Evolutionary conservation across 2,888 invertebrate genomes (phyloP), one percentile per base, ranked within the genome.

Genomic region (Leptodirus hochenwartii): DNA sequence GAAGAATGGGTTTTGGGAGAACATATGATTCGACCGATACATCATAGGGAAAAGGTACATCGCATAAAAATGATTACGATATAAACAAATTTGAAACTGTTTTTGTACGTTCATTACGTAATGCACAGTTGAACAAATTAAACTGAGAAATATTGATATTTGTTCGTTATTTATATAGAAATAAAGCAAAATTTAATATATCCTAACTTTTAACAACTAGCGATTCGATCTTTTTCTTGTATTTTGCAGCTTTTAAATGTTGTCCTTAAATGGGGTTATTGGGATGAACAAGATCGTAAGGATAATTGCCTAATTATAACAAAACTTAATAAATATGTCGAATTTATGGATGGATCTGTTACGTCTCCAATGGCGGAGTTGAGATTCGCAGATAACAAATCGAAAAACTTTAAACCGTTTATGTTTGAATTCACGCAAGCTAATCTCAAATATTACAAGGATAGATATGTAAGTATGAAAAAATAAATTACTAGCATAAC

Each of bases 221-320:
- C 6, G 15, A 15, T 27, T 32, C 22, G 15, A 25, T 29, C 23
- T 26, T 9, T 33, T n/a, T 17, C 32, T 25, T 25, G 17, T 32
- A 2, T 27, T 30, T 41, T 39, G 27, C 29, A 54, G 54, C 48
- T 72, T 0, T 50, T 74, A 2, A 68, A 74, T 41, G 65, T 70
- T 1, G 76, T 78, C 1, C 58, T 79, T 1, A 66, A 77, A 29
- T 90, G 91, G 90, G 73, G 82, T 2, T 77, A 79, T 45, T 90
- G 90, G 88, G 75, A 81, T 29, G 74, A 78, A 34, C 68, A 69
- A n/a, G 84, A 87, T 51, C 62, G 85, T 17, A 80, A 77, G 48
- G 71, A 80, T 41, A 88, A 85, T 49, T 74, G 76, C 48, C 59
- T 88, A 22, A 59, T 81, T 11, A 58, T 88, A 6, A 46, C 48